Percentiles rank a stretch among this genome's conserved stretches.
Conservation (phyloP, 2,113 vertebrate species). For the Leuciscus idus region DNA sequence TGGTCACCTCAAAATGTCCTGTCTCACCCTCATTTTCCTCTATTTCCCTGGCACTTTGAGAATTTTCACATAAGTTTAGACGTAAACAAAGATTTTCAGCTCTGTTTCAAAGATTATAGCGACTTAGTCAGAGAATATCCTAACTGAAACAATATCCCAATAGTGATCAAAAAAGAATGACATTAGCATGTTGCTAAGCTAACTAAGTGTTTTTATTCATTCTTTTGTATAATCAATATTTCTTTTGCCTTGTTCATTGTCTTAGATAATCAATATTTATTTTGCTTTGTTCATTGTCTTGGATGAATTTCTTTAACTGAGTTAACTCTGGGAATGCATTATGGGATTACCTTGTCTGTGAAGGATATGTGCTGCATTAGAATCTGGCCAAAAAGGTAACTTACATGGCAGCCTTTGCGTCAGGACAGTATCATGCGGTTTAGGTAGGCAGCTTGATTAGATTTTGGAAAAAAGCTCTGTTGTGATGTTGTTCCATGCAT, state of each 20-base stretch:
- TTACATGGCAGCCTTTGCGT: background rate
- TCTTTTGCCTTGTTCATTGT: too few relatives aligned
- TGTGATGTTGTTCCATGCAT: background rate
- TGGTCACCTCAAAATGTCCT: slow-evolving; percentile 19
- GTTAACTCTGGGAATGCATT: background rate
- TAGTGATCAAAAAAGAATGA: background rate
- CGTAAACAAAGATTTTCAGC: background rate
- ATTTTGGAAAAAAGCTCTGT: background rate
- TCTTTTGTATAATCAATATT: background rate
- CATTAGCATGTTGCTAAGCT: background rate
- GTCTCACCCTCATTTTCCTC: background rate
- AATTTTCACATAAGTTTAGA: background rate
- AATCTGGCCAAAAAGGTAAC: background rate
- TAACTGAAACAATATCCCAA: background rate
- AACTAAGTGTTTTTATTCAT: background rate
- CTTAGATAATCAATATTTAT: too few relatives aligned
- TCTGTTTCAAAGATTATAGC: background rate
- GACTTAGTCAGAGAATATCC: background rate
- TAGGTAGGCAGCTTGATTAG: background rate
- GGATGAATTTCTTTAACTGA: background rate
- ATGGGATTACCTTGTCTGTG: background rate
- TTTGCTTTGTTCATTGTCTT: too few relatives aligned
- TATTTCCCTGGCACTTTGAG: background rate
- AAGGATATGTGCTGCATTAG: too few relatives aligned
- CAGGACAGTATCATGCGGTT: background rate